Conservation (phyloP, 2,888 invertebrate species). For the Trisateles emortualis region DNA sequence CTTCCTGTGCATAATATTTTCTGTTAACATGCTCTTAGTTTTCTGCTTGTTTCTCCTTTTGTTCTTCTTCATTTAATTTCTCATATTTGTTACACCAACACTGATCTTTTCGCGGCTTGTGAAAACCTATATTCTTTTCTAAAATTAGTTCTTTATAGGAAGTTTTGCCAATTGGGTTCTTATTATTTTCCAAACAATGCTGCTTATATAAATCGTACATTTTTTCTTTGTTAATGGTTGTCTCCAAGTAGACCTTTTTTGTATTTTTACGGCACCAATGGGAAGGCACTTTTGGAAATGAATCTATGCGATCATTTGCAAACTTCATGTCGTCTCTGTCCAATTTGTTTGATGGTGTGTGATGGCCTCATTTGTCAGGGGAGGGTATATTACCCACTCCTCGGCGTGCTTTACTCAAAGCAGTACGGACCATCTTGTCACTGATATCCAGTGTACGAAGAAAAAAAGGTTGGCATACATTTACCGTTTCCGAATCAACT, state of each 20-base stretch:
- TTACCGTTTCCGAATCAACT: slow-evolving; percentile 15
- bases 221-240: slow-evolving; percentile 28
- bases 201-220: slow-evolving; percentile 31
- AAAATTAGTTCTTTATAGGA: slow-evolving; percentile 24
- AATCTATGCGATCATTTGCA: slow-evolving; percentile 27
- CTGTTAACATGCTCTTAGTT: slow-evolving; percentile 25
- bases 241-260: slow-evolving; percentile 26
- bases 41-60: slow-evolving; percentile 30
- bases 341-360: slow-evolving; percentile 17
- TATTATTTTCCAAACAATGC: slow-evolving; percentile 15
- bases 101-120: slow-evolving; percentile 26
- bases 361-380: slow-evolving; percentile 25
- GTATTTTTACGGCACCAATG: slow-evolving; percentile 21
- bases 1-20: slow-evolving; percentile 26
- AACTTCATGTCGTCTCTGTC: slow-evolving; percentile 4
- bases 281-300: slow-evolving; percentile 24
- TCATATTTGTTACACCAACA: slow-evolving; percentile 30
- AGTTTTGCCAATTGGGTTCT: slow-evolving; percentile 22
- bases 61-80: slow-evolving; percentile 26
- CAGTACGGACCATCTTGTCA: slow-evolving; percentile 25
- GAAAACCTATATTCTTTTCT: slow-evolving; percentile 24
- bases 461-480: too few species aligned
- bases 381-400: slow-evolving; percentile 15
- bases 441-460: slow-evolving; percentile 25
- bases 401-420: slow-evolving; percentile 24